Evolutionary conservation across 1,140 invertebrate genomes (phyloP).

Genomic region (Harpegnathos saltator): DNA sequence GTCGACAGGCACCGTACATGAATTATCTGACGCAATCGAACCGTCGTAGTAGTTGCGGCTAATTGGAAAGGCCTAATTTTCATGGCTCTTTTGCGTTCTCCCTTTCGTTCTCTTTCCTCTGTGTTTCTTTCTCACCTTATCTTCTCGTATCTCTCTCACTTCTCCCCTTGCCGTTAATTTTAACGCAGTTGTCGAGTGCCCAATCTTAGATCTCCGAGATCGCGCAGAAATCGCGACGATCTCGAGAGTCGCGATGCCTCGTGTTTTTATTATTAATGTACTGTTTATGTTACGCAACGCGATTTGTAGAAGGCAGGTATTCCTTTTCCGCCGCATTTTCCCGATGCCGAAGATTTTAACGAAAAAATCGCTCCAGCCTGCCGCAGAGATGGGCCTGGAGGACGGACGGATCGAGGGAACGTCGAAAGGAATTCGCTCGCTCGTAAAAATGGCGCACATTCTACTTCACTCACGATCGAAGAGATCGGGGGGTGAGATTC

Average conservation of each 20-base stretch:
- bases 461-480: too few relatives aligned
- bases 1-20: constrained; percentile 65
- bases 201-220: constrained; percentile 42
- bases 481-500: too few relatives aligned
- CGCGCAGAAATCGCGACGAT: constrained; percentile 16
- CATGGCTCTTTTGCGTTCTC: constrained; percentile 4
- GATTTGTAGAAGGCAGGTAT: constrained; percentile 42
- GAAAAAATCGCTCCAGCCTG: constrained; percentile 20
- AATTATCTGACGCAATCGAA: constrained; percentile 58
- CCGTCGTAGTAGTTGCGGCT: constrained; percentile 33
- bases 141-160: too few relatives aligned
- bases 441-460: too few relatives aligned
- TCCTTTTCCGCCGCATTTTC: constrained; percentile 4
- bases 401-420: constrained; percentile 1
- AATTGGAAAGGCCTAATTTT: constrained; percentile 45
- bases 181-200: constrained; percentile 57
- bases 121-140: constrained; percentile 21
- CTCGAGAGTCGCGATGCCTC: constrained; percentile 26
- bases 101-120: not conserved
- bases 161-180: too few relatives aligned
- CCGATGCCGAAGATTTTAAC: constrained; percentile 20
- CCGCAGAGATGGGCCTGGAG: not conserved
- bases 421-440: not conserved
- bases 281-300: constrained; percentile 38
- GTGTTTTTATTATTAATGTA: constrained; percentile 28